These are phyloP conservation scores for Drosophila atripex DNA, from an alignment of 2,888 invertebrate species.

Conservation along the genomic window DNA sequence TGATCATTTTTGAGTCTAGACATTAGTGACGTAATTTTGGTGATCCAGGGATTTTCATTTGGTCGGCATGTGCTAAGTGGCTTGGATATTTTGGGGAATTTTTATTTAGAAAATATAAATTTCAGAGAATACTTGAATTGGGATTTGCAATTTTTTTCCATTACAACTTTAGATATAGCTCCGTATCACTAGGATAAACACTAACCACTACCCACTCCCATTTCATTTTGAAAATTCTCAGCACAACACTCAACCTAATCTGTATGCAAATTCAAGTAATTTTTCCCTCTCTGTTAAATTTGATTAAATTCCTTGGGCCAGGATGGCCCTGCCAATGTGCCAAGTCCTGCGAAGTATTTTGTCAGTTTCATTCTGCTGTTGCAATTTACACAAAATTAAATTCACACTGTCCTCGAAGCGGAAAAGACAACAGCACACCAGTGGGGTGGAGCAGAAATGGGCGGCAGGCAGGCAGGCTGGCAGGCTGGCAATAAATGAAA, in stretches of 20 bases:
- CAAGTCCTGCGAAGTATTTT: constrained; percentile 30
- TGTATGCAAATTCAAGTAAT: constrained; percentile 45
- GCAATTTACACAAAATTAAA: constrained; percentile 79
- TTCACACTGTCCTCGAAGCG: constrained; percentile 66
- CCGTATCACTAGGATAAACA: neutral
- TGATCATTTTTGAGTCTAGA: constrained; percentile 18
- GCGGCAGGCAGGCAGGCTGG: constrained; percentile 21
- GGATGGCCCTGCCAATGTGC: constrained; percentile 16
- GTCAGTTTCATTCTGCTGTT: constrained; percentile 47
- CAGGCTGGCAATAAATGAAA: constrained; percentile 64
- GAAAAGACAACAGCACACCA: constrained; percentile 11
- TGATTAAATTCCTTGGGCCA: constrained; percentile 47
- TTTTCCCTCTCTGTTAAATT: constrained; percentile 25
- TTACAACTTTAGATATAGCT: neutral
- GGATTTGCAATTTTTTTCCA: neutral
- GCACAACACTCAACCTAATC: constrained; percentile 29
- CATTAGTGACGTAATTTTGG: constrained; percentile 15
- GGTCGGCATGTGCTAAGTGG: constrained; percentile 44
- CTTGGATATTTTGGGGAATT: neutral
- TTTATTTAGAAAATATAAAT: neutral
- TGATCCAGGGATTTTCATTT: constrained; percentile 35
- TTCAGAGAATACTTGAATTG: neutral
- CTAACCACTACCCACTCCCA: neutral
- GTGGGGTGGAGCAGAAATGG: neutral
- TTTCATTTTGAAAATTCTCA: constrained; percentile 28